Conservation (phyloP, 2,113 vertebrate species). For the Halcyon malimbica region DNA sequence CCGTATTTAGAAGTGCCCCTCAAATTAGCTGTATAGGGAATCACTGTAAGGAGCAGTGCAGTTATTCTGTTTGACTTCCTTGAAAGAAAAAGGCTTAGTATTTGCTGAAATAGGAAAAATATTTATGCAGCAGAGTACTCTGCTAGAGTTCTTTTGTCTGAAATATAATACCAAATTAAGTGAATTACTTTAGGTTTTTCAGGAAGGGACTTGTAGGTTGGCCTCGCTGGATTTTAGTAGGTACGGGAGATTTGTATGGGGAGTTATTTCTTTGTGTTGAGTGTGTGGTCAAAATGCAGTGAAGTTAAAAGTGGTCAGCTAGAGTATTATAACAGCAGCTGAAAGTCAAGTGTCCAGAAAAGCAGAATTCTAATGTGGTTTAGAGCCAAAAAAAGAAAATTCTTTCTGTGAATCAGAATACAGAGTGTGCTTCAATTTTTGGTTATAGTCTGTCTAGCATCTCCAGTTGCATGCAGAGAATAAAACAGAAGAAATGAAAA, state of each 20-base stretch:
- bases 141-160: neutral
- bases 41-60: neutral
- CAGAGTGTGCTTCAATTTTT: neutral
- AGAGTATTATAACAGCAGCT: neutral
- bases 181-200: neutral
- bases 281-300: neutral
- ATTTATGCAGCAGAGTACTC: neutral
- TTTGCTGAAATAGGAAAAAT: neutral
- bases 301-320: neutral
- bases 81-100: neutral
- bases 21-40: neutral
- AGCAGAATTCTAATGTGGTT: neutral
- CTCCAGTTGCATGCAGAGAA: neutral
- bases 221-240: neutral
- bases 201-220: neutral
- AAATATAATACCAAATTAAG: constrained; percentile 26
- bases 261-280: neutral
- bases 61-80: neutral
- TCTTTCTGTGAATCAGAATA: neutral
- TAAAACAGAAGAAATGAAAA: neutral
- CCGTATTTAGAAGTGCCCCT: neutral
- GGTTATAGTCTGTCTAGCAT: neutral
- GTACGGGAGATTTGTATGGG: neutral
- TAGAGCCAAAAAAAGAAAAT: neutral
- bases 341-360: neutral